Base-by-base conservation (phyloP, 2,888 invertebrate genomes). In the Dorcus hopei region DNA sequence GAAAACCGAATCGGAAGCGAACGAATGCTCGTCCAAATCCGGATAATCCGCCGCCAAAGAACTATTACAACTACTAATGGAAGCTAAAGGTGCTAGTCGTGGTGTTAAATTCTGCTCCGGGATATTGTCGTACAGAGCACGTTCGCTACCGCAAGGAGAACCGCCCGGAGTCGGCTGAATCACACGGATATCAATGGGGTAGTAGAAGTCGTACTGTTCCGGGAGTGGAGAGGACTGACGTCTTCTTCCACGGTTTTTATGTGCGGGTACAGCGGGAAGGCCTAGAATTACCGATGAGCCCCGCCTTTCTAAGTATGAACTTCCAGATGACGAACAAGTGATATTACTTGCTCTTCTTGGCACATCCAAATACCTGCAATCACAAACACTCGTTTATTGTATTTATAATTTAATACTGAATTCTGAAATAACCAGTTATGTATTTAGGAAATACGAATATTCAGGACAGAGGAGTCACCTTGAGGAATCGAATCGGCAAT, bases 291-390 rank as follows among this genome's bases (percentile, higher is more conserved):
- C 87, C 42, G 91, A 89, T 16, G 91, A 91, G 64, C 89, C 90
- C 52, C 92, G 85, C 52, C 91, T 84, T 76, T 92, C 92, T 73
- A 92, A 81, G 73, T 91, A 92, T 58, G 91, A 91, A 74, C 91
- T 91, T 59, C 89, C 91, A 40, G 91, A 90, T 73, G 91, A 91
- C 68, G 91, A 92, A 77, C 91, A 91, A 38, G 92, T 92, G 70
- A 90, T 89, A 64, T 90, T 91, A 74, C 91, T 91, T 68, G 89
- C 83, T 49, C 92, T 84, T 45, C 91, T 78, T 8, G 83, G 78
- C 38, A 76, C 75, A 59, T 75, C 71, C 49, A 77, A 63, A 59
- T 75, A 73, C 43, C 77, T 77, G 63, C 8, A 70, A 71, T 59
- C 60, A 59, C 43, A 49, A 51, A 26, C 3, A 26, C 5, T 26